Base-by-base conservation (phyloP, 2,113 vertebrate species). In the Silurus asotus region DNA sequence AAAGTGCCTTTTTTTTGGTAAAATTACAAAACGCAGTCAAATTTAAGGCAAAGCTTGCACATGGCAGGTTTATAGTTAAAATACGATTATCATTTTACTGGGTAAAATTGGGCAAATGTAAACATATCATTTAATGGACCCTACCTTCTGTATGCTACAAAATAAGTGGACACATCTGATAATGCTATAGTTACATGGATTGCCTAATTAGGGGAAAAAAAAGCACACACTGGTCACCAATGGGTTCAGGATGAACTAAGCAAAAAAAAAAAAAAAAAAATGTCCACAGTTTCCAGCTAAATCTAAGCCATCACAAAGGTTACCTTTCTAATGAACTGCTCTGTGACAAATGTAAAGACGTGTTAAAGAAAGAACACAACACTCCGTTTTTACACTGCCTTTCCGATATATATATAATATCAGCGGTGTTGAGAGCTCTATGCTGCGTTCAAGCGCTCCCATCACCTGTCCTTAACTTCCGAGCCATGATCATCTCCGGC, bases 401-500 rank as follows among this genome's bases (percentile, higher is more conserved):
- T 67, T 55, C 28, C 25, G 8, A 61, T 49, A 61, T 61, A 70
- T 61, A 70, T 58, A 56, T 14, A 49, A 49, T 20, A 80, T n/a
- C 25, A 45, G 56, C 28, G 20, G 25, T 67, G n/a, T 14, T 6
- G 58, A 56, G 64, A 84, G 49, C n/a, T 64, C n/a, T 61, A 17
- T 5, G 49, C 61, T 51, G 48, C 20, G 5, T 62, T 96, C 93
- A 96, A 88, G 88, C 85, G 17, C 93, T 96, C 81, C 93, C 93
- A 4, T 96, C 95, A 55, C 96, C 96, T 91, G 93, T 95, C 92
- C 92, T 95, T 84, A 94, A 92, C 90, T 95, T 96, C 87, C 93
- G 93, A 56, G 95, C 93, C 87, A 94, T 87, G 49, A 95, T 93
- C 93, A 96, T 93, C 74, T 93, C 90, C 87, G 92, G 92, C 0